Base-by-base conservation (phyloP, 2,113 vertebrate genomes). In the Gallinago media region DNA sequence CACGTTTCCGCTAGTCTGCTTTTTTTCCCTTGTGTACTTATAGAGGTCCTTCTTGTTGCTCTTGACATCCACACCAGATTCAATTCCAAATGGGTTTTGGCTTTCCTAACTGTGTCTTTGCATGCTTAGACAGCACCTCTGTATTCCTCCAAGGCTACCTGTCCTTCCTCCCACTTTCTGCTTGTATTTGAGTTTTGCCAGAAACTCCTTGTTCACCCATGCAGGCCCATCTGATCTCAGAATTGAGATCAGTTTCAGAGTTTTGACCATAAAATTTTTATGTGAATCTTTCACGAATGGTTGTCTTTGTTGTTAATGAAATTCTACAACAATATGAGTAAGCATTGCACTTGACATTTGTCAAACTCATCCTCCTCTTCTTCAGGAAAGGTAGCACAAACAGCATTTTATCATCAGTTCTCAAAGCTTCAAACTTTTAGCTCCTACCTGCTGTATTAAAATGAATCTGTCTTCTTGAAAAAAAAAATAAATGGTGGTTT, bases 271-370 rank as follows among this genome's bases (percentile, higher is more conserved):
- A 38, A 38, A 83, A 52, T 5, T 15, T 61, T 22, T 8, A 68
- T 0, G 0, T 34, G 15, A 61, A 17, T 52, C 15, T 21, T 66
- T 63, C 14, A n/a, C 5, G 5, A 56, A 62, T 31, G 19, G 22
- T 36, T 92, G 17, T 11, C 31, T 52, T 67, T 11, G 15, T 29
- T 81, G 16, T 15, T 68, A 73, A 79, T 34, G 7, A 76, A 72
- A 12, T 61, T 80, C 34, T 54, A 34, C 89, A 68, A 31, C 38
- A 74, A 66, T 13, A 5, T 3, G 8, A 4, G 25, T 54, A 50
- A 79, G 34, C 8, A 55, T 1, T 82, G 34, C 31, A 67, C 9
- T 55, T 46, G 11, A 62, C 23, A 50, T 75, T 88, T 81, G 82
- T 74, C 46, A 73, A 91, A 73, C 4, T 5, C 17, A 70, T 32